These are phyloP conservation scores for Drosophila diplacantha DNA, from an alignment of 2,888 invertebrate genomes.

Conservation along the genomic window DNA sequence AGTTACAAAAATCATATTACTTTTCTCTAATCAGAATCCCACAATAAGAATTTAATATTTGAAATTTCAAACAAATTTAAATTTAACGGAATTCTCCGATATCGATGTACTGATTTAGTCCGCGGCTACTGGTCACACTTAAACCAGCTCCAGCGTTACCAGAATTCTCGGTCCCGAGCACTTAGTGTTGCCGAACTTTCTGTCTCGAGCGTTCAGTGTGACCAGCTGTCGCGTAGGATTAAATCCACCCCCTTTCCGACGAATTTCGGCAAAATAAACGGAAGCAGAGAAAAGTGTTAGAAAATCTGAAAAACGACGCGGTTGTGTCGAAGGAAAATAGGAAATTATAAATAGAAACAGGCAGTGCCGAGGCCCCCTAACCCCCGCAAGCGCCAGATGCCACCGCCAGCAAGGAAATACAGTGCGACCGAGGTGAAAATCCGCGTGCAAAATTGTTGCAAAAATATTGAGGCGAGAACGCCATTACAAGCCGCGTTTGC, in stretches of 20 bases:
- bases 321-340: slow-evolving; percentile 27
- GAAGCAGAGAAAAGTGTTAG: slow-evolving; percentile 4
- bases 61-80: too few species aligned
- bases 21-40: too few species aligned
- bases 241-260: neutral
- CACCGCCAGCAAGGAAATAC: slow-evolving; percentile 11
- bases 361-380: slow-evolving; percentile 33
- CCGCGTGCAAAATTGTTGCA: slow-evolving; percentile 58
- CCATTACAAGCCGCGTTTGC: slow-evolving; percentile 53
- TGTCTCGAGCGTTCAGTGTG: neutral
- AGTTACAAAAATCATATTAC: too few species aligned
- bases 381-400: slow-evolving; percentile 15
- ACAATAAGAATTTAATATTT: too few species aligned
- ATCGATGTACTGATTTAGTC: too few species aligned
- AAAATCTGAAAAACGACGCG: slow-evolving; percentile 29
- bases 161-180: neutral
- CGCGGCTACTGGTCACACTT: too few species aligned
- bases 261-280: slow-evolving; percentile 1
- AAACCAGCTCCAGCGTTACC: neutral
- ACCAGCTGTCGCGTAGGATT: neutral
- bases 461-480: slow-evolving; percentile 58
- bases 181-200: too few species aligned
- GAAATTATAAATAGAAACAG: slow-evolving; percentile 34
- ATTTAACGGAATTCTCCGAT: too few species aligned
- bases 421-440: slow-evolving; percentile 49